These are phyloP conservation scores for Idaea dimidiata DNA, from an alignment of 2,888 invertebrate species.

Conservation along the genomic window DNA sequence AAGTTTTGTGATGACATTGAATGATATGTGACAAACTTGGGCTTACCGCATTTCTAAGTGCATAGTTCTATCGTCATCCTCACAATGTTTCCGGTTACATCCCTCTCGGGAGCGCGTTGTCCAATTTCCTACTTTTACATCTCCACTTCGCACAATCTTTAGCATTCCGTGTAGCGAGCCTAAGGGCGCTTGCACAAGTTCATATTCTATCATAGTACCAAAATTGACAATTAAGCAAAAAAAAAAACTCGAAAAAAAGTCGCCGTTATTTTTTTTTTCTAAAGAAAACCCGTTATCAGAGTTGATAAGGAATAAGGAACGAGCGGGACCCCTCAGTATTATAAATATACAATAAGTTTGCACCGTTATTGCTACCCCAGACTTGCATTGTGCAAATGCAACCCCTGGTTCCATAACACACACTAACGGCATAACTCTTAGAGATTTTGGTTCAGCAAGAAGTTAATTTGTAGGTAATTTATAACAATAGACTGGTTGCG, in stretches of 20 bases:
- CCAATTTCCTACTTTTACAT: too few relatives aligned
- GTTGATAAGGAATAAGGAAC: not conserved
- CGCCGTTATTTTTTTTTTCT: not conserved
- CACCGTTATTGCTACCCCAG: not conserved
- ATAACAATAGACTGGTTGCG: not conserved
- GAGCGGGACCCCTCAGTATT: not conserved
- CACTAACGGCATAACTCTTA: not conserved
- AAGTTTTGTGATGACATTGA: not conserved
- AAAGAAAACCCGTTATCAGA: not conserved
- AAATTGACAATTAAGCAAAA: too few relatives aligned
- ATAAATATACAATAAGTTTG: not conserved
- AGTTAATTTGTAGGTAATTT: not conserved
- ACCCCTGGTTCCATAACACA: not conserved
- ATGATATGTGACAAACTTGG: not conserved
- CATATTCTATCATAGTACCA: too few relatives aligned
- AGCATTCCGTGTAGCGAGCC: not conserved
- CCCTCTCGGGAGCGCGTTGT: not conserved
- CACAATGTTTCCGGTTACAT: not conserved
- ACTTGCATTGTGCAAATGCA: not conserved
- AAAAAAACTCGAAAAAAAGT: not conserved
- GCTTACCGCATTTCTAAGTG: not conserved
- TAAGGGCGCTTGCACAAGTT: too few relatives aligned
- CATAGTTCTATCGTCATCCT: not conserved
- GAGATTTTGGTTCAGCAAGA: not conserved
- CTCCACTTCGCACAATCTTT: not conserved